Evolutionary conservation across 1,140 invertebrate genomes (phyloP).

Genomic region (Drosophila orena): DNA sequence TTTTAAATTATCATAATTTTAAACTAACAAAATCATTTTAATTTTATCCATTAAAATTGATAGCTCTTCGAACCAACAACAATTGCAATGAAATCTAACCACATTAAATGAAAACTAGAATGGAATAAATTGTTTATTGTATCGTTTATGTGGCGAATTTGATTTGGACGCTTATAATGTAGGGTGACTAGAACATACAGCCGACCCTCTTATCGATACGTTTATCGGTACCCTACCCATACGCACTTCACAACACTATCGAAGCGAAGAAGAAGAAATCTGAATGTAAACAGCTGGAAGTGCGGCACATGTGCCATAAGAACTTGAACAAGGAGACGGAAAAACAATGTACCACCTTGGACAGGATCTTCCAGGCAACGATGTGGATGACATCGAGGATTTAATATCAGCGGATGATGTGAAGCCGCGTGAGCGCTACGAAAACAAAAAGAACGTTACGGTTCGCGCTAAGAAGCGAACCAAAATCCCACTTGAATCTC

Average conservation of each 20-base stretch:
- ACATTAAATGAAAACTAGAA: too few relatives aligned
- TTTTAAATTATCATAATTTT: background rate
- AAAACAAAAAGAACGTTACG: conserved; percentile 88
- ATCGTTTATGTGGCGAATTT: background rate
- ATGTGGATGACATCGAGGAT: conserved; percentile 90
- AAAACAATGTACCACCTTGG: conserved; percentile 46
- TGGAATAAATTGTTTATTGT: too few relatives aligned
- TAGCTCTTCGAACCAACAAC: too few relatives aligned
- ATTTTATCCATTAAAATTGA: too few relatives aligned
- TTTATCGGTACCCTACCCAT: background rate
- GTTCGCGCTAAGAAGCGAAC: conserved; percentile 87
- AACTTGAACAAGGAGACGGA: background rate
- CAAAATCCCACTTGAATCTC: conserved; percentile 44
- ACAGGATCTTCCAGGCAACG: conserved; percentile 54
- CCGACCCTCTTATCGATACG: background rate
- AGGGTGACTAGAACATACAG: background rate
- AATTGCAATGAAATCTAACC: too few relatives aligned
- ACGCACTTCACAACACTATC: conserved; percentile 36
- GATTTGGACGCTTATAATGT: background rate
- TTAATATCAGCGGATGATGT: conserved; percentile 91
- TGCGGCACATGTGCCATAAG: conserved; percentile 50
- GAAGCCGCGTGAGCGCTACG: conserved; percentile 90
- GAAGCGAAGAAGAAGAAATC: background rate
- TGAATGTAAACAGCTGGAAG: conserved; percentile 61
- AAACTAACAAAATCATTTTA: background rate